phyloP scores from a whole-genome alignment of 2,113 vertebrate species.

The Theristicus caerulescens region DNA sequence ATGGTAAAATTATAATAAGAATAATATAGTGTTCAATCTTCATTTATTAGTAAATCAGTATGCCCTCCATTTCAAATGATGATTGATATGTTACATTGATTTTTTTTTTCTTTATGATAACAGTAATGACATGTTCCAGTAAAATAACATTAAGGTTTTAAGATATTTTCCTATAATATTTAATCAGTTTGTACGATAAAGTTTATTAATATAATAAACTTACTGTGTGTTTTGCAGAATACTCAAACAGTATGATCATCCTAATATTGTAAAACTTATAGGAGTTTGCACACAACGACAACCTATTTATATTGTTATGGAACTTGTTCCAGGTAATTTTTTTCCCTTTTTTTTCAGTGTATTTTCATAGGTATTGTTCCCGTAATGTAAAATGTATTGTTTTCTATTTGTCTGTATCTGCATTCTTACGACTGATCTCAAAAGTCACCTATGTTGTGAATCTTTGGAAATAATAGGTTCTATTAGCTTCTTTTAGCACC shows the following conservation, averaged over 20 bases:
- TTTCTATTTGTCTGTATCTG: background rate
- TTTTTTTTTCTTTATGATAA: background rate
- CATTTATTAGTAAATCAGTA: background rate
- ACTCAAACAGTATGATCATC: constrained; percentile 97
- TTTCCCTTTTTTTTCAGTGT: background rate
- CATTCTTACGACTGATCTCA: background rate
- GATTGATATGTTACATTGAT: background rate
- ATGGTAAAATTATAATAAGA: background rate
- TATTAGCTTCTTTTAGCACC: background rate
- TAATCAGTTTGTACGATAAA: background rate
- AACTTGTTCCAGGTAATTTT: constrained; percentile 90
- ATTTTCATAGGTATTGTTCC: background rate
- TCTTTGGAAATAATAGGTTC: background rate
- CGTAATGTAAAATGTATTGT: background rate
- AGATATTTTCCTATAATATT: background rate
- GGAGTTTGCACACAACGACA: constrained; percentile 97
- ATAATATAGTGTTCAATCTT: background rate
- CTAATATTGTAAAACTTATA: constrained; percentile 97
- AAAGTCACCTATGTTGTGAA: background rate
- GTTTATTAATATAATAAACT: background rate
- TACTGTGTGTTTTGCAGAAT: constrained; percentile 80
- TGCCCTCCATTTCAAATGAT: background rate
- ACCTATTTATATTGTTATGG: constrained; percentile 99
- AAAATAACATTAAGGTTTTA: background rate
- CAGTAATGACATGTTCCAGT: background rate